Percentiles rank a stretch among this genome's conserved stretches.
phyloP scores from a whole-genome alignment of 2,888 invertebrate species.

The Sarcophaga caerulescens region DNA sequence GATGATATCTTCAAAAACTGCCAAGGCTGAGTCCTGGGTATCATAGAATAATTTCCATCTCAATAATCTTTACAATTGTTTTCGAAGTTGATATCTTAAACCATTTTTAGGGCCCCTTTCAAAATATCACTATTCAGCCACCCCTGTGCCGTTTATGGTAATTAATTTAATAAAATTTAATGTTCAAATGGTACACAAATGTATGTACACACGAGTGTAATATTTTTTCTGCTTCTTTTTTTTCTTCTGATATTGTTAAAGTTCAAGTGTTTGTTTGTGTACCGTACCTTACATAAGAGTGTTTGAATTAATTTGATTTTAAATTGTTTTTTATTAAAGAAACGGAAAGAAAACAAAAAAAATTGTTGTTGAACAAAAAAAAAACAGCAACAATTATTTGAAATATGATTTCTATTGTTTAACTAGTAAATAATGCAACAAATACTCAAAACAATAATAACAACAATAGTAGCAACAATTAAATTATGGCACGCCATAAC shows the following conservation, averaged over 20 bases:
- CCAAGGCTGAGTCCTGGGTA: too few relatives aligned
- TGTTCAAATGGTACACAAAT: slow-evolving; percentile 41
- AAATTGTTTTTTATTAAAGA: slow-evolving; percentile 51
- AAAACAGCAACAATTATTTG: slow-evolving; percentile 41
- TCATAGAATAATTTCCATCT: too few relatives aligned
- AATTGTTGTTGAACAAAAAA: slow-evolving; percentile 1
- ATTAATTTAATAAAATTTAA: slow-evolving; percentile 64
- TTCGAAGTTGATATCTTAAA: too few relatives aligned
- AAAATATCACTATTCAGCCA: neutral
- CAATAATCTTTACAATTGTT: too few relatives aligned
- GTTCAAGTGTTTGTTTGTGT: slow-evolving; percentile 39
- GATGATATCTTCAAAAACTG: too few relatives aligned
- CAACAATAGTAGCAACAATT: slow-evolving; percentile 26
- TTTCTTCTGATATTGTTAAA: neutral
- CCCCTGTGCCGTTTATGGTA: slow-evolving; percentile 38
- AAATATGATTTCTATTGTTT: slow-evolving; percentile 68
- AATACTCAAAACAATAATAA: slow-evolving; percentile 20
- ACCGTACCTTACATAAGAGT: slow-evolving; percentile 55
- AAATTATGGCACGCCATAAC: slow-evolving; percentile 52
- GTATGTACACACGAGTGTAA: neutral
- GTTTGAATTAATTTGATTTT: slow-evolving; percentile 64
- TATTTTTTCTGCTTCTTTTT: neutral
- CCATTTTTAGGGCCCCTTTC: neutral
- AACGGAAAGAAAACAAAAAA: slow-evolving; percentile 17
- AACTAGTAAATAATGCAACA: slow-evolving; percentile 16